Evolutionary conservation across 2,888 invertebrate species (phyloP), one percentile per base, ranked within the genome.

Genomic region (Agonopterix heracliana): DNA sequence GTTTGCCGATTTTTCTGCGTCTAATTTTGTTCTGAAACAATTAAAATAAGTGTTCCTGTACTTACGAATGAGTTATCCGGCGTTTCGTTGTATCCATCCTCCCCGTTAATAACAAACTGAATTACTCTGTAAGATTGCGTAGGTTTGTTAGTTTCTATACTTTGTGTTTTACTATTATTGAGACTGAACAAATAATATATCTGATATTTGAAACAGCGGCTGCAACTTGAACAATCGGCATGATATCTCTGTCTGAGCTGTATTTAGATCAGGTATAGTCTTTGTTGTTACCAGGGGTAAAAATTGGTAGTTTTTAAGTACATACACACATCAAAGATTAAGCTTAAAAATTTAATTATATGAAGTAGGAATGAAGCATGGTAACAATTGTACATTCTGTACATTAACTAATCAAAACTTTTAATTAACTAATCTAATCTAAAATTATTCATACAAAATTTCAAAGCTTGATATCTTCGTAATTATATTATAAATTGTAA

Each of bases 61-160:
- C 81, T 81, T 74, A 81, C 80, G 57, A 59, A 11, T 47, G 44
- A 11, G 46, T 51, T 43, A 55, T 54, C 52, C 47, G 54, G 53
- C 49, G 54, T 49, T 46, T 54, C 49, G 52, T 53, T 45, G 46
- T 54, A 54, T 49, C 53, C 60, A 36, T 66, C 52, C 35, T 52
- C 66, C 56, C 62, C 65, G 49, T 70, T 70, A 54, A 66, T 64
- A 70, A 68, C 52, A 71, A 62, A 69, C 60, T 65, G 62, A 63
- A 65, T 55, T 63, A 64, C 56, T 76, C 80, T 80, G 81, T 55
- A 79, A 80, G 56, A 54, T 64, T 52, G 64, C 47, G 62, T 54
- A 51, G 54, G 41, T 17, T 34, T 50, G 50, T 48, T 45, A 51
- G 40, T 44, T 40, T 52, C 56, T 49, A 49, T 41, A 34, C n/a